Evolutionary conservation across 2,113 vertebrate genomes (phyloP).

Genomic region (Propithecus coquereli): DNA sequence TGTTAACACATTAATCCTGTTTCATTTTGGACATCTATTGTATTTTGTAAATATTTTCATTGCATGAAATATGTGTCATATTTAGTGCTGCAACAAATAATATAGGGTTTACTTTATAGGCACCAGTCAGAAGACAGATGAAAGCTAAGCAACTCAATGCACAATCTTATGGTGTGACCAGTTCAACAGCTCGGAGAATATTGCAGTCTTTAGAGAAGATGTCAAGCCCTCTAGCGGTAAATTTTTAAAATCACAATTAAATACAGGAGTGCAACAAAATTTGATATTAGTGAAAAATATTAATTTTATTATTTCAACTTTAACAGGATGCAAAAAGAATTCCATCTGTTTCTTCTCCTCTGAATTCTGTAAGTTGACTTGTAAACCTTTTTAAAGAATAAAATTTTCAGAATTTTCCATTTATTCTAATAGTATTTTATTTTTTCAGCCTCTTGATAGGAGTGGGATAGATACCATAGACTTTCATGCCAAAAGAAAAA

Average conservation of each 20-base stretch:
- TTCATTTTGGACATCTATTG: background rate
- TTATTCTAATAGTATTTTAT: constrained; percentile 56
- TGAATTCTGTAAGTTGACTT: constrained; percentile 88
- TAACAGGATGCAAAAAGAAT: constrained; percentile 96
- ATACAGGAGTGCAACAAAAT: background rate
- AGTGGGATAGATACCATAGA: constrained; percentile 79
- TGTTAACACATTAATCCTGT: background rate
- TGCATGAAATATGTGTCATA: background rate
- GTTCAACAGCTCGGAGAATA: constrained; percentile 94
- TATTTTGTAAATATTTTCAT: constrained; percentile 4
- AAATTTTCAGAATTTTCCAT: background rate
- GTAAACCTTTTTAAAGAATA: constrained; percentile 44
- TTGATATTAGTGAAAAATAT: constrained; percentile 22
- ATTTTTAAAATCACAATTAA: constrained; percentile 48
- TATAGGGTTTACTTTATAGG: constrained; percentile 79
- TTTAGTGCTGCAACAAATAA: constrained; percentile 39
- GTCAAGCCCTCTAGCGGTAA: constrained; percentile 97
- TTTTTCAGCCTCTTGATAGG: constrained; percentile 87
- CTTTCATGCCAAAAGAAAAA: constrained; percentile 87
- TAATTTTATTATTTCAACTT: constrained; percentile 40
- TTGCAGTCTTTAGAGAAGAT: constrained; percentile 96
- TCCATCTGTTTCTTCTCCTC: constrained; percentile 86
- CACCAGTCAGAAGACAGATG: constrained; percentile 93
- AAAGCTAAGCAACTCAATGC: constrained; percentile 92
- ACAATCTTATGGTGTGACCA: constrained; percentile 94